Evolutionary conservation across 2,888 invertebrate genomes (phyloP).

Genomic region (Chalcosyrphus nemorum): DNA sequence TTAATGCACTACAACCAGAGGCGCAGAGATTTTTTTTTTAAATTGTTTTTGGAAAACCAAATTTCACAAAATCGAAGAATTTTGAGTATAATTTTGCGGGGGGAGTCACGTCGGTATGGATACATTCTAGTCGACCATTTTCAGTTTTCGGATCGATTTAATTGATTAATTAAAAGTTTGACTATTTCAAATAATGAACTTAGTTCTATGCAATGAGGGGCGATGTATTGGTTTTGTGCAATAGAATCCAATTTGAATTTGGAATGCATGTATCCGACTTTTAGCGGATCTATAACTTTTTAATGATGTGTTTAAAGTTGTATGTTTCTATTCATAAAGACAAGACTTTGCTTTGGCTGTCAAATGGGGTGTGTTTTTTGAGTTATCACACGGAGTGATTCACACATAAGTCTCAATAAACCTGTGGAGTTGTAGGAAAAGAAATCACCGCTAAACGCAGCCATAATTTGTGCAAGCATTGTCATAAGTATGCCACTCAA

Average conservation of each 20-base stretch:
- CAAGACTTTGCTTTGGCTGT: too few relatives aligned
- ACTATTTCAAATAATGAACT: slow-evolving; percentile 14
- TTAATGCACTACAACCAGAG: slow-evolving; percentile 30
- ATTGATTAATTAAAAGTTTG: slow-evolving; percentile 62
- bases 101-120: background rate
- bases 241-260: background rate
- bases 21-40: background rate
- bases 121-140: background rate
- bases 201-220: background rate
- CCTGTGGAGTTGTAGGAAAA: too few relatives aligned
- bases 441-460: too few relatives aligned
- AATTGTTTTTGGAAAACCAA: background rate
- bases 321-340: background rate
- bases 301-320: background rate
- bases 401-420: too few relatives aligned
- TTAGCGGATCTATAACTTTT: background rate
- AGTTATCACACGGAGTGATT: too few relatives aligned
- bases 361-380: too few relatives aligned
- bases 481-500: too few relatives aligned
- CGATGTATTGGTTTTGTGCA: background rate
- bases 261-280: background rate
- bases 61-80: background rate
- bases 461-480: too few relatives aligned
- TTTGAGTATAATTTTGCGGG: background rate
- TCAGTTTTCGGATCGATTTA: slow-evolving; percentile 40